Percentiles rank a stretch among this genome's conserved stretches.
phyloP scores from a whole-genome alignment of 1,140 invertebrate species.

The Sesamia nonagrioides region DNA sequence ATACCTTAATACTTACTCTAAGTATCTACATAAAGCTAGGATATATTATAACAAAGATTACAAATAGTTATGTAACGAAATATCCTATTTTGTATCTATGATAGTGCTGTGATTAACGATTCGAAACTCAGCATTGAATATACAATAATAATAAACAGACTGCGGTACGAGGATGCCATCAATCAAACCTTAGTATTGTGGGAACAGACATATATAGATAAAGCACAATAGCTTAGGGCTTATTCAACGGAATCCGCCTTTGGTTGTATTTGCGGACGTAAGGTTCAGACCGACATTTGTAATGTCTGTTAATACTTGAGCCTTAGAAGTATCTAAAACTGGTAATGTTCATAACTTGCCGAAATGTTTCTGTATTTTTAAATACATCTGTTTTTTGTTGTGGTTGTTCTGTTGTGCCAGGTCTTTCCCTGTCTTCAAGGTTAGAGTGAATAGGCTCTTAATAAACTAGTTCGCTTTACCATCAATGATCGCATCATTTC shows the following conservation, averaged over 20 bases:
- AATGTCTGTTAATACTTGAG: neutral
- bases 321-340: too few species aligned
- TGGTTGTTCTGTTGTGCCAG: too few species aligned
- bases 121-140: neutral
- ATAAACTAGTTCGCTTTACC: too few species aligned
- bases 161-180: constrained; percentile 40
- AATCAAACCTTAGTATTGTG: constrained; percentile 43
- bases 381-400: too few species aligned
- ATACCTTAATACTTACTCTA: too few species aligned
- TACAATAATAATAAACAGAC: constrained; percentile 34
- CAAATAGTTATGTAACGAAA: neutral
- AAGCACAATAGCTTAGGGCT: constrained; percentile 19
- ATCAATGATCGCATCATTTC: too few species aligned
- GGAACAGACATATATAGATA: constrained; percentile 26
- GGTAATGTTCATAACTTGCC: too few species aligned
- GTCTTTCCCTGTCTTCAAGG: too few species aligned
- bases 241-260: constrained; percentile 16
- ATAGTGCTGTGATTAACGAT: constrained; percentile 18
- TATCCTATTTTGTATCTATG: neutral
- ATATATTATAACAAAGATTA: too few species aligned
- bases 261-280: neutral
- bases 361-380: too few species aligned
- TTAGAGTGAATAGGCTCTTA: too few species aligned
- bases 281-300: neutral
- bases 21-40: too few species aligned